Conservation (phyloP, 2,888 invertebrate genomes). For the Pristionchus japonicus region DNA sequence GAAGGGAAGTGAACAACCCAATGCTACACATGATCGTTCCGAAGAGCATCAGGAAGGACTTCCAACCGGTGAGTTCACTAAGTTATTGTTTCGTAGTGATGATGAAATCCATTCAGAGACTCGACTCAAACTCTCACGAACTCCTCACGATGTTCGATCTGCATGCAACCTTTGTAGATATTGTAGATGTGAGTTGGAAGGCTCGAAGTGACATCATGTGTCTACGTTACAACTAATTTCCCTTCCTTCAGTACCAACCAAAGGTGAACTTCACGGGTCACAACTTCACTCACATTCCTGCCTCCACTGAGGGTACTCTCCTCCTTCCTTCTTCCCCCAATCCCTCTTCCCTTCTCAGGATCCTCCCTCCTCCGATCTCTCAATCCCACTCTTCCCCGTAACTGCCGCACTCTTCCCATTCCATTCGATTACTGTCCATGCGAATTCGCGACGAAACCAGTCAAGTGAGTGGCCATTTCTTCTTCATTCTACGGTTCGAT, state of each 20-base stretch:
- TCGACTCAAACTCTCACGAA: background rate
- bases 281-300: constrained; percentile 26
- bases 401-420: constrained; percentile 40
- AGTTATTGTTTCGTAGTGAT: background rate
- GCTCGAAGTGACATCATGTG: background rate
- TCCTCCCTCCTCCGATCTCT: constrained; percentile 28
- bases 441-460: constrained; percentile 1
- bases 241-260: constrained; percentile 19
- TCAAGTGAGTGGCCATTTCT: constrained; percentile 32
- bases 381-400: constrained; percentile 38
- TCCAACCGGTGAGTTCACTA: background rate
- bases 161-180: constrained; percentile 36
- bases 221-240: background rate
- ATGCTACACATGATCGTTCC: constrained; percentile 44
- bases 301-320: background rate
- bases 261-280: constrained; percentile 8
- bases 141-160: constrained; percentile 30
- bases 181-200: background rate
- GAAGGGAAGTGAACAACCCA: constrained; percentile 32
- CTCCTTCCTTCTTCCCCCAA: background rate
- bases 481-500: background rate
- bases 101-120: background rate
- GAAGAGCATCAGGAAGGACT: background rate
- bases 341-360: background rate
- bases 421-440: constrained; percentile 44